Evolutionary conservation across 2,113 vertebrate genomes (phyloP), one percentile per base, ranked within the genome.

Genomic region (Pachypanchax playfairii): DNA sequence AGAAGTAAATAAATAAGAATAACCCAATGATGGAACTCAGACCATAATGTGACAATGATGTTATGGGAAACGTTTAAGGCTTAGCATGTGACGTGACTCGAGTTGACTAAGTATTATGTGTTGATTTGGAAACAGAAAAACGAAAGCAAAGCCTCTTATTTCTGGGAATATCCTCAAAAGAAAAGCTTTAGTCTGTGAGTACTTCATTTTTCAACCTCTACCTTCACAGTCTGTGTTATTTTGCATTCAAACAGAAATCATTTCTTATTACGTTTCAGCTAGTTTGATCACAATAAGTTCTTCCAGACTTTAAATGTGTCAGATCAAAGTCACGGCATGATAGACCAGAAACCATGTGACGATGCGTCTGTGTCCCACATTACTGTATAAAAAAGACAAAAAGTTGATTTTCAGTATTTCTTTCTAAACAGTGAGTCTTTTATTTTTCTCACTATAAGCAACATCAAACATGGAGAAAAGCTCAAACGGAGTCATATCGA

Each of bases 11-110:
- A 75, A 77, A 79, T 75, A 70, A 59, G 73, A 65, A 68, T 79
- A 54, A 83, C 76, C 63, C 70, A 71, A 64, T 83, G 81, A 87
- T 80, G 58, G 47, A 67, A 72, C 65, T 84, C 86, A 86, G 82
- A 82, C 84, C 79, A 80, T 73, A 46, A 55, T 72, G 77, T 67
- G 77, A 81, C 61, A 60, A 48, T 62, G 81, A 80, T 68, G 77
- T 79, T 78, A 66, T 4, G 33, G 58, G 75, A 79, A 78, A 57
- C 29, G 6, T 54, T 52, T 50, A 6, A 51, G 41, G 1, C 33
- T 39, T 33, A 28, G 57, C 65, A 74, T 68, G 62, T 76, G 81
- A 87, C 49, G 29, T 53, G 70, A 80, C 29, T 58, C 8, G 31
- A 36, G 31, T 18, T 26, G 60, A 35, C 5, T n/a, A 41, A 41